Conservation (phyloP, 2,888 invertebrate species). For the Drosophila recens region DNA sequence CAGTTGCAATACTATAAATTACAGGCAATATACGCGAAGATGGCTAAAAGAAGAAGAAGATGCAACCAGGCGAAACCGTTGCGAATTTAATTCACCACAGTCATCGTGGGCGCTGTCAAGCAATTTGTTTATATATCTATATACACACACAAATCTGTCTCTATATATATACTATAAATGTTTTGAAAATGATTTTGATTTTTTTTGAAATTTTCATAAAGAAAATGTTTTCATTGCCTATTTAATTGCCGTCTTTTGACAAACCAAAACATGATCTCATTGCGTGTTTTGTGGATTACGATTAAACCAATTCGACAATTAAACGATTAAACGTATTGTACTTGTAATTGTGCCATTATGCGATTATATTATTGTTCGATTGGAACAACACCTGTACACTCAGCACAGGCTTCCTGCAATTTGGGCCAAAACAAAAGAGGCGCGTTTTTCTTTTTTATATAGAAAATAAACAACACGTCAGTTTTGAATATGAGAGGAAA, state of each 20-base stretch:
- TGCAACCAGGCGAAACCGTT: slow-evolving; percentile 66
- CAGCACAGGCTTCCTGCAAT: slow-evolving; percentile 52
- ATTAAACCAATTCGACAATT: slow-evolving; percentile 25
- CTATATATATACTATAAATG: slow-evolving; percentile 5
- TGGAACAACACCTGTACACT: slow-evolving; percentile 59
- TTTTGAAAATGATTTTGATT: slow-evolving; percentile 40
- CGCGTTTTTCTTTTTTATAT: slow-evolving; percentile 16
- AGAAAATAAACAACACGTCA: slow-evolving; percentile 52
- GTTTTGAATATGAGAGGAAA: slow-evolving; percentile 20
- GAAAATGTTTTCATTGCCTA: slow-evolving; percentile 60
- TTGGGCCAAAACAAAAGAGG: slow-evolving; percentile 46
- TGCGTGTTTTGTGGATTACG: slow-evolving; percentile 30
- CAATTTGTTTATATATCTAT: slow-evolving; percentile 69
- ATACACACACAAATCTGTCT: slow-evolving; percentile 8
- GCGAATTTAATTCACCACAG: slow-evolving; percentile 76
- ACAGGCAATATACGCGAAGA: slow-evolving; percentile 40
- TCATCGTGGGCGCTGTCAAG: slow-evolving; percentile 68
- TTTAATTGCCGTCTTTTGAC: slow-evolving; percentile 62
- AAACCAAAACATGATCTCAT: slow-evolving; percentile 71
- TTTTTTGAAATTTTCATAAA: slow-evolving; percentile 34
- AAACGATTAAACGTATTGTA: slow-evolving; percentile 20
- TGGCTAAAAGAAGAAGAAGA: not conserved
- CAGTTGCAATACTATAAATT: slow-evolving; percentile 64
- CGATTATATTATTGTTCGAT: slow-evolving; percentile 35
- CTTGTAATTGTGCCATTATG: slow-evolving; percentile 21